phyloP scores from a whole-genome alignment of 2,113 vertebrate genomes.

The Bostrychus sinensis region DNA sequence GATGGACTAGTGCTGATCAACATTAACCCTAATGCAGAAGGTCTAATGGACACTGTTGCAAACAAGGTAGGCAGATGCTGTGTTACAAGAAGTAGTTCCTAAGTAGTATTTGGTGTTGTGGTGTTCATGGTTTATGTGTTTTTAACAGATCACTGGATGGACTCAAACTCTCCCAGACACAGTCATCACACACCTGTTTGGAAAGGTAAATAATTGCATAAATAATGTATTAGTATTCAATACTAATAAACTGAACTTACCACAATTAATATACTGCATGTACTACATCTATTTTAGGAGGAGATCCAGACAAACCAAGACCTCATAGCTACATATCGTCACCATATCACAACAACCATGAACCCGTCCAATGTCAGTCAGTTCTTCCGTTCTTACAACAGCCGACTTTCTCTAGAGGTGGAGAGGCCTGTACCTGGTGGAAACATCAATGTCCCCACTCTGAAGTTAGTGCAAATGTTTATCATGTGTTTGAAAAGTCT shows the following conservation, averaged over 20 bases:
- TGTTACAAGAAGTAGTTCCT: not conserved
- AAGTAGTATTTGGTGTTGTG: not conserved
- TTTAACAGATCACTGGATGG: slow-evolving; percentile 88
- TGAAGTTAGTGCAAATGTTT: slow-evolving; percentile 76
- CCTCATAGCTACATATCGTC: slow-evolving; percentile 89
- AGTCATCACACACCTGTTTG: slow-evolving; percentile 91
- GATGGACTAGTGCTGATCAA: slow-evolving; percentile 95
- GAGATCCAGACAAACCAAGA: slow-evolving; percentile 90
- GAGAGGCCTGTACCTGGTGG: slow-evolving; percentile 85
- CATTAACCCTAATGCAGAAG: slow-evolving; percentile 89
- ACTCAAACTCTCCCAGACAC: slow-evolving; percentile 89
- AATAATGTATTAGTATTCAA: not conserved
- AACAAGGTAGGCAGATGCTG: slow-evolving; percentile 81
- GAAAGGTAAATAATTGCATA: slow-evolving; percentile 80
- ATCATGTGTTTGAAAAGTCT: not conserved
- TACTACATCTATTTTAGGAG: slow-evolving; percentile 77
- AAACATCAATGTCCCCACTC: slow-evolving; percentile 79
- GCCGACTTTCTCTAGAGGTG: slow-evolving; percentile 87
- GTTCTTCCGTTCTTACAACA: slow-evolving; percentile 92
- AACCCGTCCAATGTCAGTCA: slow-evolving; percentile 90
- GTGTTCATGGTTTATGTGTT: slow-evolving; percentile 1
- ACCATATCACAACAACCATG: slow-evolving; percentile 88
- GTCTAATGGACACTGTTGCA: slow-evolving; percentile 90
- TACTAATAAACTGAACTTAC: not conserved
- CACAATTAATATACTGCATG: not conserved